A percentile compares a stretch with the other conserved stretches of the same genome.
phyloP scores from a whole-genome alignment of 2,113 vertebrate genomes.

The Cyrtonyx montezumae region DNA sequence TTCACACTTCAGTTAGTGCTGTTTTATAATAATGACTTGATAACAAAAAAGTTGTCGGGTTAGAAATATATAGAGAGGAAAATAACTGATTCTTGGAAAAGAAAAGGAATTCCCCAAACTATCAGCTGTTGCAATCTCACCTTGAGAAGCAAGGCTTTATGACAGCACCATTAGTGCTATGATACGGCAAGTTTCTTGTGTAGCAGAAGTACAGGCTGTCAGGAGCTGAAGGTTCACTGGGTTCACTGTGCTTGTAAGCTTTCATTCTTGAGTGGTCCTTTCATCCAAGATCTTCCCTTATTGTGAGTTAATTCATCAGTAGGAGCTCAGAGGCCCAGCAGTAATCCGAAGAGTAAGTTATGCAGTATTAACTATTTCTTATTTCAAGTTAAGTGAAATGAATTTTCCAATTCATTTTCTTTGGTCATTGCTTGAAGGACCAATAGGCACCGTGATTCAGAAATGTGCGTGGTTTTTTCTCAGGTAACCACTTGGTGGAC shows the following conservation, averaged over 20 bases:
- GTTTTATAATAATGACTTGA: not conserved
- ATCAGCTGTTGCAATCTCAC: not conserved
- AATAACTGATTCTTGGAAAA: not conserved
- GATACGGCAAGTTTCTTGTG: not conserved
- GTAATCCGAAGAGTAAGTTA: not conserved
- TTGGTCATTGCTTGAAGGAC: not conserved
- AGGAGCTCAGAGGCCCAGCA: not conserved
- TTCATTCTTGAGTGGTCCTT: not conserved
- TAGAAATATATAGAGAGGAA: not conserved
- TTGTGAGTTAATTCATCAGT: not conserved
- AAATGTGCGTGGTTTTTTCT: not conserved
- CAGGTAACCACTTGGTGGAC: conserved; percentile 57
- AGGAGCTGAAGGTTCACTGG: not conserved
- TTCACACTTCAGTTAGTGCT: not conserved
- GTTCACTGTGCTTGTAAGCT: not conserved
- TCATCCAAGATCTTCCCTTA: not conserved
- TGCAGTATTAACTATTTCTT: not conserved
- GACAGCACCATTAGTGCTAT: not conserved
- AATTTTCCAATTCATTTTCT: not conserved
- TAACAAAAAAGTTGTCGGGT: rapidly evolving
- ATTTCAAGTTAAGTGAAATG: not conserved
- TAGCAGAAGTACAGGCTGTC: not conserved
- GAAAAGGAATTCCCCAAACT: not conserved
- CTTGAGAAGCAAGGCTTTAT: not conserved
- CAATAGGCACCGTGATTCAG: not conserved